Evolutionary conservation across 2,888 invertebrate species (phyloP).

Genomic region (Phymatocera aterrima): DNA sequence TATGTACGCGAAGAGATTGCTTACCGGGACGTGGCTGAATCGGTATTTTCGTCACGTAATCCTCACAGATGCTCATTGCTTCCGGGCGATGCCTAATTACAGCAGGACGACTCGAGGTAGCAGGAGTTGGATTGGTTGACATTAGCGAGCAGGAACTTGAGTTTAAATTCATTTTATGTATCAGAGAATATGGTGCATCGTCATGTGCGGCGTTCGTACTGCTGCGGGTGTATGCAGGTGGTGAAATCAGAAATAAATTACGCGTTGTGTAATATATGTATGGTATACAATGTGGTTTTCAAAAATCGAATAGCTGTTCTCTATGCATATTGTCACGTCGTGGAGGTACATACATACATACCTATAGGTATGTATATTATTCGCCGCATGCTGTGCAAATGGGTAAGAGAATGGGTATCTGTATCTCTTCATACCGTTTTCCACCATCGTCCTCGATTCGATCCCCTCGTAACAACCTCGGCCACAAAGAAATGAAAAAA

Average conservation of each 20-base stretch:
- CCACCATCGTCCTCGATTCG: too few species aligned
- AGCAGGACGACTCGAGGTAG: background rate
- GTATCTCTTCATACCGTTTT: background rate
- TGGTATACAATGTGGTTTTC: too few species aligned
- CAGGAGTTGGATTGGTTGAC: background rate
- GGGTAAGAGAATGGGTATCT: background rate
- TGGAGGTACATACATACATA: too few species aligned
- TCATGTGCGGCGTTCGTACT: too few species aligned
- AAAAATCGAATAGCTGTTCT: too few species aligned
- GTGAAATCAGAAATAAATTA: too few species aligned
- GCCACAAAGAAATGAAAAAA: too few species aligned
- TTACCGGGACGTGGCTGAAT: background rate
- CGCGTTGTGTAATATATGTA: too few species aligned
- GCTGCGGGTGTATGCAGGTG: too few species aligned
- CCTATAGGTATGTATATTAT: too few species aligned
- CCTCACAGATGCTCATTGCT: conserved; percentile 33
- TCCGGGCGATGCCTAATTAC: conserved; percentile 34
- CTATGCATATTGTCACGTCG: too few species aligned
- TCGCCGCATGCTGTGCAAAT: too few species aligned
- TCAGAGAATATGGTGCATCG: background rate
- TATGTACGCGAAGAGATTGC: conserved; percentile 6
- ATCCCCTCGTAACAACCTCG: background rate
- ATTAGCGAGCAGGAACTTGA: background rate
- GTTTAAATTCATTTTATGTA: background rate
- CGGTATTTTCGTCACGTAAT: conserved; percentile 17